A percentile compares a stretch with the other conserved stretches of the same genome.
Evolutionary conservation across 2,888 invertebrate genomes (phyloP).

Genomic region (Digitonthophagus gazella): DNA sequence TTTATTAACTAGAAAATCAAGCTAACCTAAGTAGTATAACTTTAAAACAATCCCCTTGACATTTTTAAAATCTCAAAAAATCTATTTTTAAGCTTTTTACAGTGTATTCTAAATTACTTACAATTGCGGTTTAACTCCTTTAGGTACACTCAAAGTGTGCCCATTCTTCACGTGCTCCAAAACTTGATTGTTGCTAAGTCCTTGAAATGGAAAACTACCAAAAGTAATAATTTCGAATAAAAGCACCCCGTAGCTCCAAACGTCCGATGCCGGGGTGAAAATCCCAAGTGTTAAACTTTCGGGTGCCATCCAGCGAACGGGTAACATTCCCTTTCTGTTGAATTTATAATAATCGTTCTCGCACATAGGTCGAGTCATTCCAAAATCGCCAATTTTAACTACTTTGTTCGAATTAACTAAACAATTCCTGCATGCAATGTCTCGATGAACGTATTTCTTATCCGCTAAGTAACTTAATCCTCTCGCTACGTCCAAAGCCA

Average conservation of each 20-base stretch:
- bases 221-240: conserved; percentile 88
- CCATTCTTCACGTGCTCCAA: conserved; percentile 77
- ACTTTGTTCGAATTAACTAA: conserved; percentile 66
- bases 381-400: conserved; percentile 88
- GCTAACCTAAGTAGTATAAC: too few relatives aligned
- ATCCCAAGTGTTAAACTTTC: conserved; percentile 80
- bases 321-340: conserved; percentile 82
- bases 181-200: conserved; percentile 81
- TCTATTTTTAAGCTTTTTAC: too few relatives aligned
- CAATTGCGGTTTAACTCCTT: conserved; percentile 76
- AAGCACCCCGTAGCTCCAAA: conserved; percentile 88
- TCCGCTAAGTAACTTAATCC: conserved; percentile 83
- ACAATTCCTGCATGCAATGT: conserved; percentile 75
- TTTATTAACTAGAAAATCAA: too few relatives aligned
- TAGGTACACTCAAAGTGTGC: conserved; percentile 70
- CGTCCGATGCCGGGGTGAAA: conserved; percentile 83
- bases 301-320: conserved; percentile 92
- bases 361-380: conserved; percentile 85
- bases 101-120: conserved; percentile 55
- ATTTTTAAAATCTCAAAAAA: too few relatives aligned
- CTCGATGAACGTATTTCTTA: conserved; percentile 85
- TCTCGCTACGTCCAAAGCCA: conserved; percentile 76
- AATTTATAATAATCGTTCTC: conserved; percentile 89
- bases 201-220: conserved; percentile 88
- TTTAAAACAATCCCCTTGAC: too few relatives aligned